Conservation (phyloP, 2,888 invertebrate genomes). For the Parapristionchus giblindavisi region DNA sequence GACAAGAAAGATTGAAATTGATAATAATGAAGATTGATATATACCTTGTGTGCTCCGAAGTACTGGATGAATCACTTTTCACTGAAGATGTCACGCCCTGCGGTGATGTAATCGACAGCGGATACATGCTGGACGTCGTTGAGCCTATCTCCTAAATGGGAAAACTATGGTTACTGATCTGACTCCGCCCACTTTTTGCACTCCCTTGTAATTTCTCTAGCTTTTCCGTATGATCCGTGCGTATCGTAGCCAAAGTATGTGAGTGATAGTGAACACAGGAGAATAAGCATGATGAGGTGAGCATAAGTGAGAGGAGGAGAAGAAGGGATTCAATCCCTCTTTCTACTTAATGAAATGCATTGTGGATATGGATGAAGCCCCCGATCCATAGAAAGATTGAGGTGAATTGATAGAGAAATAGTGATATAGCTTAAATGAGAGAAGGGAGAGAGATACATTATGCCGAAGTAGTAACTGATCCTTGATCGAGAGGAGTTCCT, state of each 20-base stretch:
- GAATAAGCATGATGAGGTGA: background rate
- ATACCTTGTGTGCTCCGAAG: slow-evolving; percentile 30
- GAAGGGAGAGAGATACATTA: slow-evolving; percentile 24
- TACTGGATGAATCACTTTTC: slow-evolving; percentile 7
- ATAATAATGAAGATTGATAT: too few species aligned
- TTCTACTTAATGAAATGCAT: slow-evolving; percentile 35
- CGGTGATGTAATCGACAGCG: slow-evolving; percentile 1
- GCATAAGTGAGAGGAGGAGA: background rate
- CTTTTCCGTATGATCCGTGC: background rate
- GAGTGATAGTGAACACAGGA: too few species aligned
- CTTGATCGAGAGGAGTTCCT: background rate
- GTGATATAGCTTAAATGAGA: background rate
- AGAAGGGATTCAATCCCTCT: slow-evolving; percentile 24
- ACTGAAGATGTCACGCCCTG: slow-evolving; percentile 14
- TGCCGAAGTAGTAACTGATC: background rate
- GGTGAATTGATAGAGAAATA: slow-evolving; percentile 2
- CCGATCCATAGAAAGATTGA: background rate
- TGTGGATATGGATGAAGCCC: slow-evolving; percentile 30
- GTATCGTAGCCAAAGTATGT: background rate
- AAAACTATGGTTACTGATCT: background rate
- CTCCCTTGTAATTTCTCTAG: background rate
- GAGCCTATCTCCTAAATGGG: background rate
- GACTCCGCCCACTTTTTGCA: background rate
- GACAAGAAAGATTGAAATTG: too few species aligned
- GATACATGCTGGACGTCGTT: background rate